Conservation (phyloP, 2,113 vertebrate species). For the Chunga burmeisteri region DNA sequence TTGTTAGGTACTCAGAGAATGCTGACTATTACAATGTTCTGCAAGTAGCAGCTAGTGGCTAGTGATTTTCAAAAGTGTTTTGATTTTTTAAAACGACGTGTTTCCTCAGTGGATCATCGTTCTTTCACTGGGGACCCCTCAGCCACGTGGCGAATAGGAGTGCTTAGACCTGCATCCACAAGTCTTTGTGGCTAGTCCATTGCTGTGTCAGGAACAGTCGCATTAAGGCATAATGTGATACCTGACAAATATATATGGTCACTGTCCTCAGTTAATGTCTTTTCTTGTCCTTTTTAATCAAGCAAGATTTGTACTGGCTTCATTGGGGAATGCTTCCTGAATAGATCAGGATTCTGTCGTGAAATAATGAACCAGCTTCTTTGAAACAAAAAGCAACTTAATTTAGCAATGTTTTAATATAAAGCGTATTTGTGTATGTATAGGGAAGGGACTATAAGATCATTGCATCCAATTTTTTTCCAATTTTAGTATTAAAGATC, state of each 20-base stretch:
- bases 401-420: neutral
- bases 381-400: neutral
- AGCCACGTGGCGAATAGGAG: neutral
- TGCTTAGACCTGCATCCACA: neutral
- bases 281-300: neutral
- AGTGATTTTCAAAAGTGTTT: neutral
- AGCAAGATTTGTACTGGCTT: neutral
- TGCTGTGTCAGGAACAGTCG: neutral
- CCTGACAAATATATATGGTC: neutral
- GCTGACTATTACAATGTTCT: neutral
- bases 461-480: fast-evolving
- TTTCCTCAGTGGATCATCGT: neutral
- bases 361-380: neutral
- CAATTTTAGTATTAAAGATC: neutral
- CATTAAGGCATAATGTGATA: neutral
- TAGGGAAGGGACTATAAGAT: neutral
- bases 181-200: neutral
- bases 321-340: neutral
- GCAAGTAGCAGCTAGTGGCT: neutral
- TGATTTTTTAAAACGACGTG: neutral
- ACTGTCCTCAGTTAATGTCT: neutral
- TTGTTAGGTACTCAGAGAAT: neutral
- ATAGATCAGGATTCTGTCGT: neutral
- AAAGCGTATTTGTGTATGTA: neutral
- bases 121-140: neutral